Percentiles rank a stretch among this genome's conserved stretches.
Conservation (phyloP, 2,797 vertebrate species). For the Pogonophryne albipinna region DNA sequence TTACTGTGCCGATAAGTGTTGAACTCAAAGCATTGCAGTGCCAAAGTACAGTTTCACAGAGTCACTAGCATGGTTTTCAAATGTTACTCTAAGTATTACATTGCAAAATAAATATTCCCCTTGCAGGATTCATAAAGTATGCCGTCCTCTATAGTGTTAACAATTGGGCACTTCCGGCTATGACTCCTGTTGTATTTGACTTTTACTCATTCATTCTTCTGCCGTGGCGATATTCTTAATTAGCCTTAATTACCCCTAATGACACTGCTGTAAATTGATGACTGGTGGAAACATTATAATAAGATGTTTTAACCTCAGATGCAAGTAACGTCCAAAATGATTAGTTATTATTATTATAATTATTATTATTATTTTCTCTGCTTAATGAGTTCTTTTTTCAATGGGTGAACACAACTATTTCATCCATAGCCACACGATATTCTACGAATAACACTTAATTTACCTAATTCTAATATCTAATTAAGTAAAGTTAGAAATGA, state of each 20-base stretch:
- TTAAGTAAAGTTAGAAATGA: neutral
- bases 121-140: no score
- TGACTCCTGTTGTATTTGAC: neutral
- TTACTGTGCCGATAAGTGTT: neutral
- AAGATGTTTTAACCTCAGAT: neutral
- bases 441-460: neutral
- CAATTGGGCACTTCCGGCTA: neutral
- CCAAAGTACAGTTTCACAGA: neutral
- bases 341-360: neutral
- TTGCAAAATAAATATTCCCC: no score
- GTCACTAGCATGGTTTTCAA: neutral
- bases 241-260: slow-evolving; percentile 5
- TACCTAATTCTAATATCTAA: neutral
- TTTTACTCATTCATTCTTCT: slow-evolving; percentile 4
- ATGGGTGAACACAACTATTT: slow-evolving; percentile 21
- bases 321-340: neutral
- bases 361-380: neutral
- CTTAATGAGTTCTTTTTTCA: neutral
- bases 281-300: slow-evolving; percentile 2
- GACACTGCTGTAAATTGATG: slow-evolving; percentile 13
- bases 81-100: neutral
- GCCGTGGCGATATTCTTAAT: slow-evolving; percentile 8
- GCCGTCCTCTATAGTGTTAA: neutral
- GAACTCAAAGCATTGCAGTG: neutral
- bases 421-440: slow-evolving; percentile 60